phyloP scores from a whole-genome alignment of 2,113 vertebrate genomes.

The Suncus etruscus region DNA sequence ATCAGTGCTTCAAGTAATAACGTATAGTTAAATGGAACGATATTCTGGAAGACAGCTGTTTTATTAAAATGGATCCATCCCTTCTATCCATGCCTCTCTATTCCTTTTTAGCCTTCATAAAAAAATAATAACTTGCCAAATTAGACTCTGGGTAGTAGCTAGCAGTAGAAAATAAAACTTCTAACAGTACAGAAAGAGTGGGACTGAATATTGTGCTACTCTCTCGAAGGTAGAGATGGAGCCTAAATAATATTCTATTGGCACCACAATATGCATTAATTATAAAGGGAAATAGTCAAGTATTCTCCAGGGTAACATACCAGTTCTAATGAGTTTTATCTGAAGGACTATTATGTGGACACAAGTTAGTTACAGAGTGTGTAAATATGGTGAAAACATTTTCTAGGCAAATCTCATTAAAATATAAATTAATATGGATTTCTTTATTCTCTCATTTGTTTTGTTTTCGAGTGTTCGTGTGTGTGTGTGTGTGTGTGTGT shows the following conservation, averaged over 20 bases:
- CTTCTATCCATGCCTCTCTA: background rate
- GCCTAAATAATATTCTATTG: background rate
- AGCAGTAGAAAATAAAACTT: slow-evolving; percentile 28
- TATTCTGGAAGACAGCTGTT: slow-evolving; percentile 24
- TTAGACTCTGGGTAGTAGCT: slow-evolving; percentile 17
- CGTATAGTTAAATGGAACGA: background rate
- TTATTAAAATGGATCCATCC: background rate
- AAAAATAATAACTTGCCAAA: slow-evolving; percentile 6
- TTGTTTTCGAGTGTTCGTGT: too few relatives aligned
- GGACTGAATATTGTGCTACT: background rate
- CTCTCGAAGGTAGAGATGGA: background rate
- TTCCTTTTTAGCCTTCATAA: slow-evolving; percentile 21
- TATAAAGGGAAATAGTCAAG: slow-evolving; percentile 29
- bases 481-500: too few relatives aligned
- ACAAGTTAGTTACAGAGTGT: slow-evolving; percentile 16
- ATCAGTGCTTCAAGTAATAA: background rate
- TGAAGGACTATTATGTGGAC: slow-evolving; percentile 23
- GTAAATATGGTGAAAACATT: slow-evolving; percentile 30
- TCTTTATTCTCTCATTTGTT: too few relatives aligned
- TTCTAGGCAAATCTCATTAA: slow-evolving; percentile 20
- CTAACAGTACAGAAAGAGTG: background rate
- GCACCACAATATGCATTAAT: background rate
- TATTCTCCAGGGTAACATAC: slow-evolving; percentile 7
- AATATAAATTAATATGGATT: background rate
- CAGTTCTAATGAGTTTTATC: slow-evolving; percentile 31